Conservation (phyloP, 1,140 invertebrate genomes). For the Fopius arisanus region DNA sequence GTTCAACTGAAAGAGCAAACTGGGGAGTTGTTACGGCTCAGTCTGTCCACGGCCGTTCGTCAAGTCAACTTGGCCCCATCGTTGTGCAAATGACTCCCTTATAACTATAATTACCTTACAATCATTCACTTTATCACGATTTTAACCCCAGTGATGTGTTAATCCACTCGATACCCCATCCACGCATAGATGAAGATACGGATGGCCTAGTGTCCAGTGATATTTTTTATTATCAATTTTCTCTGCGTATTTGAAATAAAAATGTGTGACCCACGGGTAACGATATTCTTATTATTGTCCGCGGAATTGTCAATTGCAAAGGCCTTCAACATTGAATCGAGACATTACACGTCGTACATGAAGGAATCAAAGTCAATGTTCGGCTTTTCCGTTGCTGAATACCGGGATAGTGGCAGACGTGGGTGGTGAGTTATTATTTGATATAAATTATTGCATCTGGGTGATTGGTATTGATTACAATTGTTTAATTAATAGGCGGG, state of each 20-base stretch:
- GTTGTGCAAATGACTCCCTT: slow-evolving; percentile 20
- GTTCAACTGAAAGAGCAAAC: slow-evolving; percentile 6
- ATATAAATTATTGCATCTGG: too few relatives aligned
- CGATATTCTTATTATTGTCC: slow-evolving; percentile 34
- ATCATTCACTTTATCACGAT: neutral
- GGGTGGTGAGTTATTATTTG: slow-evolving; percentile 31
- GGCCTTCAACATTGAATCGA: slow-evolving; percentile 35
- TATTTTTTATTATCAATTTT: neutral
- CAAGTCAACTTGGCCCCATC: slow-evolving; percentile 42
- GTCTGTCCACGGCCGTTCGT: slow-evolving; percentile 52
- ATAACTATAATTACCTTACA: neutral
- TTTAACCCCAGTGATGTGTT: slow-evolving; percentile 19
- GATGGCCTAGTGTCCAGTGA: neutral
- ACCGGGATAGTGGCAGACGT: slow-evolving; percentile 32
- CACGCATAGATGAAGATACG: neutral
- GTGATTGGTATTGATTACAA: too few relatives aligned
- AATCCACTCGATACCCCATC: too few relatives aligned
- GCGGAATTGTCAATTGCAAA: slow-evolving; percentile 26
- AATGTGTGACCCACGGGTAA: slow-evolving; percentile 36
- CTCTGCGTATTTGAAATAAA: too few relatives aligned
- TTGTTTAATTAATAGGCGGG: too few relatives aligned
- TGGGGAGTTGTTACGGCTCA: slow-evolving; percentile 29
- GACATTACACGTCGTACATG: slow-evolving; percentile 32
- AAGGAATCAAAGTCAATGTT: slow-evolving; percentile 31
- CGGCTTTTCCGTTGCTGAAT: slow-evolving; percentile 37